phyloP scores from a whole-genome alignment of 2,113 vertebrate genomes.

The Monarcha castaneiventris region DNA sequence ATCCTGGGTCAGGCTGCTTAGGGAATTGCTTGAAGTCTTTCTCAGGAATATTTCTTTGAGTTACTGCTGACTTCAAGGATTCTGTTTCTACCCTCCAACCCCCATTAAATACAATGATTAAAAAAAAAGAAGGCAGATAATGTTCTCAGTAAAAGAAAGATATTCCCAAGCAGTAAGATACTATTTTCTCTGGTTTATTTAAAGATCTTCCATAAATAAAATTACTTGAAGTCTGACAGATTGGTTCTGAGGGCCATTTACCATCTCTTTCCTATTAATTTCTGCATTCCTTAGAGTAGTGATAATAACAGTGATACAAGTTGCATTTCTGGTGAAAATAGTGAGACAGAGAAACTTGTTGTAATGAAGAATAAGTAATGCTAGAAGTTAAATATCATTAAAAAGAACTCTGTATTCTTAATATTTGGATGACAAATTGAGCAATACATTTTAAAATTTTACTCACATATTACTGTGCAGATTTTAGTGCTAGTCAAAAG shows the following conservation, averaged over 20 bases:
- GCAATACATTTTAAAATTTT: not conserved
- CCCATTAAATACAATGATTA: constrained; percentile 11
- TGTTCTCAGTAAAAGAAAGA: constrained; percentile 39
- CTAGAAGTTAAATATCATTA: not conserved
- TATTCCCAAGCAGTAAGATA: constrained; percentile 36
- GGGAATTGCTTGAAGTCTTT: constrained; percentile 61
- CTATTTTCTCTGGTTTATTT: constrained; percentile 51
- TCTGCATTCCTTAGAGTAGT: not conserved
- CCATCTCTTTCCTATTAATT: not conserved
- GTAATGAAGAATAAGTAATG: not conserved
- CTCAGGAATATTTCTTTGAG: constrained; percentile 50
- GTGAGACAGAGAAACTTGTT: not conserved
- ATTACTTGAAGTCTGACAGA: constrained; percentile 8
- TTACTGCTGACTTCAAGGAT: constrained; percentile 56
- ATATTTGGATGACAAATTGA: not conserved
- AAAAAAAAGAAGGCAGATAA: not conserved
- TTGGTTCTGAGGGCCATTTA: constrained; percentile 8
- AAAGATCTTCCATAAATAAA: constrained; percentile 45
- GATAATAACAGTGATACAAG: not conserved
- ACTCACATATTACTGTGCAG: not conserved
- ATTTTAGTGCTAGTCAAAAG: not conserved
- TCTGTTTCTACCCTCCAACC: constrained; percentile 32
- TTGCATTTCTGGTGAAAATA: not conserved
- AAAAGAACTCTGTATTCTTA: not conserved
- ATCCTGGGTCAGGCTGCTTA: constrained; percentile 38